These are phyloP conservation scores for Atrichornis clamosus DNA, from an alignment of 2,113 vertebrate species.

Conservation along the genomic window DNA sequence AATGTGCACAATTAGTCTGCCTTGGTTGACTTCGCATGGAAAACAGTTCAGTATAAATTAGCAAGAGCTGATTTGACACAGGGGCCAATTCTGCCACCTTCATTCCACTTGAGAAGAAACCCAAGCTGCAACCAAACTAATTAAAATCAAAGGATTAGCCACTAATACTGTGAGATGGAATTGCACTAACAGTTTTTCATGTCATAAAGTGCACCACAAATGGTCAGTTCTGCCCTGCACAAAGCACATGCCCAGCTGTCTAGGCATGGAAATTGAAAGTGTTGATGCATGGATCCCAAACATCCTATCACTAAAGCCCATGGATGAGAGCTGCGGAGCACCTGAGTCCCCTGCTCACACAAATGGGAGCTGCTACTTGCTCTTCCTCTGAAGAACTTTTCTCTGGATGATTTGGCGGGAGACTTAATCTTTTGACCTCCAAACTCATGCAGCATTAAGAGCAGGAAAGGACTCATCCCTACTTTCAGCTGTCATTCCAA, in stretches of 20 bases:
- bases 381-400: not conserved
- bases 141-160: not conserved
- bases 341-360: not conserved
- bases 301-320: not conserved
- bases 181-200: not conserved
- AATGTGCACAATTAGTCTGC: not conserved
- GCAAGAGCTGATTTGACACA: not conserved
- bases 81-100: not conserved
- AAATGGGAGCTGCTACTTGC: not conserved
- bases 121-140: not conserved
- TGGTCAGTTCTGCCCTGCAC: not conserved
- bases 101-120: not conserved
- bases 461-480: not conserved
- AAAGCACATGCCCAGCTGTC: accelerated
- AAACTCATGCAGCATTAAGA: not conserved
- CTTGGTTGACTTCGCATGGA: not conserved
- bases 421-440: not conserved
- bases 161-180: not conserved
- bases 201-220: not conserved
- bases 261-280: not conserved
- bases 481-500: not conserved
- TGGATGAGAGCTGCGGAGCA: accelerated
- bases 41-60: not conserved
- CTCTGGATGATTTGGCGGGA: not conserved
- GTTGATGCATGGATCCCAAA: not conserved